Conservation (phyloP, 2,797 vertebrate species). For the Onychomys leucogaster region DNA sequence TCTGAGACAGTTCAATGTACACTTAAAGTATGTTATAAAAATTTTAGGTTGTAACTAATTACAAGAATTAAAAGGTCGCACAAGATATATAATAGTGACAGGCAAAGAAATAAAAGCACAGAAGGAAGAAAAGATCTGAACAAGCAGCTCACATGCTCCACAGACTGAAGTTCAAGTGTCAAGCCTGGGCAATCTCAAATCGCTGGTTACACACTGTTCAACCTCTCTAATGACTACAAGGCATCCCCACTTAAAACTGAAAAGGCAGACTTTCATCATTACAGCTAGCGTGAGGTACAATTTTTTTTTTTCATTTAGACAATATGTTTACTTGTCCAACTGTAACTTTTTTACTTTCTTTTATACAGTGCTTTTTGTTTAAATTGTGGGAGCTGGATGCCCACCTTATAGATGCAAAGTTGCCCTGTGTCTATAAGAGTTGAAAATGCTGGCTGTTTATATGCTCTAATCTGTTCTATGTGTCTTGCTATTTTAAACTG, state of each 20-base stretch:
- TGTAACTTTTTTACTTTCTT: neutral
- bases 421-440: neutral
- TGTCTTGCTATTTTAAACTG: neutral
- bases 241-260: neutral
- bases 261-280: neutral
- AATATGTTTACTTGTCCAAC: neutral
- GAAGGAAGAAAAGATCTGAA: neutral
- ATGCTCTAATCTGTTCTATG: neutral
- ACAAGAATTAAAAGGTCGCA: neutral
- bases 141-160: neutral
- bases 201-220: neutral
- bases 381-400: neutral
- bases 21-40: neutral
- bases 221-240: neutral
- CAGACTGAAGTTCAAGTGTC: too few relatives aligned
- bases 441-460: neutral
- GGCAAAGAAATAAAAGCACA: neutral
- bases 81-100: neutral
- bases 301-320: neutral
- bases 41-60: too few relatives aligned
- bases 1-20: neutral
- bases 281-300: neutral
- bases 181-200: neutral
- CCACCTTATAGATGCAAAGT: neutral
- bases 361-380: neutral